phyloP scores from a whole-genome alignment of 1,140 invertebrate genomes.

The Pseudachorutes palmiensis region DNA sequence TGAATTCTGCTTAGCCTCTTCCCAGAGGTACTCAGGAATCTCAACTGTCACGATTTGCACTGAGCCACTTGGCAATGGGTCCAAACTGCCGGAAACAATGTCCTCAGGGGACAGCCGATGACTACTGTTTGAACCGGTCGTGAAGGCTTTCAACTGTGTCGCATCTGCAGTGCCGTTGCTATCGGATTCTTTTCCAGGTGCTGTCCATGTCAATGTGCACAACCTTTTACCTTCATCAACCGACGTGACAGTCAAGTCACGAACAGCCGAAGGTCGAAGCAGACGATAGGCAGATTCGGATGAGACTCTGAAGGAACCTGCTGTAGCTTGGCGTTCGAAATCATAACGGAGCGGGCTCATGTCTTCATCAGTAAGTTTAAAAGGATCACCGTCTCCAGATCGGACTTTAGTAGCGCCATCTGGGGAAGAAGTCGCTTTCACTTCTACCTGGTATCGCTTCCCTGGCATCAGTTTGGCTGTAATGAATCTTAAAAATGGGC shows the following conservation, averaged over 20 bases:
- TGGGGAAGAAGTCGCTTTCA: not conserved
- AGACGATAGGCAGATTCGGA: not conserved
- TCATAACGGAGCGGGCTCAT: not conserved
- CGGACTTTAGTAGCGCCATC: not conserved
- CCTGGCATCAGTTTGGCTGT: not conserved
- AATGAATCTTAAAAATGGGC: not conserved
- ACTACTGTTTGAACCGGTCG: not conserved
- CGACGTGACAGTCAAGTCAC: not conserved
- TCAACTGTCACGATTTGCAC: not conserved
- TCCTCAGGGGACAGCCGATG: not conserved
- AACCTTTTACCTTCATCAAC: not conserved
- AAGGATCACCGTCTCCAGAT: not conserved
- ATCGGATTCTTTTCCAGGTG: not conserved
- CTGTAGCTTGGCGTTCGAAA: conserved; percentile 13
- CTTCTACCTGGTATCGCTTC: not conserved
- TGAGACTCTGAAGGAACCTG: conserved; percentile 18
- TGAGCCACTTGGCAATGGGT: not conserved
- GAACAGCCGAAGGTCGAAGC: not conserved
- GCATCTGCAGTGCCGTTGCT: not conserved
- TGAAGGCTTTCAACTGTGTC: not conserved
- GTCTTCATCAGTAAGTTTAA: not conserved
- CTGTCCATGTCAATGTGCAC: not conserved
- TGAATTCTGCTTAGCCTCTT: not conserved
- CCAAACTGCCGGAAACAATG: not conserved
- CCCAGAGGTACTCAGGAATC: not conserved